Evolutionary conservation across 2,113 vertebrate genomes (phyloP).

Genomic region (Rutilus rutilus): DNA sequence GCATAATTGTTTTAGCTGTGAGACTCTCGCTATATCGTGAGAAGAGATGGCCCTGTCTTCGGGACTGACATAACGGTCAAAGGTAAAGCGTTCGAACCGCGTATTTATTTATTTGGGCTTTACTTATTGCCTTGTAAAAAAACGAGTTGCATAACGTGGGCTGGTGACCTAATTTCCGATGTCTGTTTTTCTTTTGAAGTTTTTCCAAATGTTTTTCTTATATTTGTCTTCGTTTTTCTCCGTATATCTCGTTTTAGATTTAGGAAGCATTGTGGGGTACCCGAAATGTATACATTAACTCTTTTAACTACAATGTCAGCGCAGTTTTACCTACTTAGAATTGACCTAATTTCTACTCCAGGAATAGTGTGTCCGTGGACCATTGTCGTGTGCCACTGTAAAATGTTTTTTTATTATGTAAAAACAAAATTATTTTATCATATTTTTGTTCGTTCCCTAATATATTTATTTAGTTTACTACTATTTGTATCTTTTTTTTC

Average conservation of each 20-base stretch:
- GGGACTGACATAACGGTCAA: constrained; percentile 66
- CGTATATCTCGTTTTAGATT: not conserved
- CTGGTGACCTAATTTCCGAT: constrained; percentile 67
- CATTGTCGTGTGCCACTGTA: not conserved
- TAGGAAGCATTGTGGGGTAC: not conserved
- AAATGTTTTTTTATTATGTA: too few species aligned
- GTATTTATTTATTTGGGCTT: not conserved
- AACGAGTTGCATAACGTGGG: constrained; percentile 65
- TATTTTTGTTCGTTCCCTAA: not conserved
- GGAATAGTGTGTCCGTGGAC: not conserved
- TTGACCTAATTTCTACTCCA: constrained; percentile 55
- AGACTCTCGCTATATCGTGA: not conserved
- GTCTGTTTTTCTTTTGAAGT: not conserved
- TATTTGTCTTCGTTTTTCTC: not conserved
- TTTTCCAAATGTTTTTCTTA: not conserved
- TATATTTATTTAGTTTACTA: too few species aligned
- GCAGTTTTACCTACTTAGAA: constrained; percentile 28
- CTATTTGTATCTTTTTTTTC: not conserved
- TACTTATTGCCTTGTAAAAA: not conserved
- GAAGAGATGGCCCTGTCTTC: constrained; percentile 66
- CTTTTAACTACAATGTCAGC: not conserved
- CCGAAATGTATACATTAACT: not conserved
- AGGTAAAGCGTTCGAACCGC: constrained; percentile 58
- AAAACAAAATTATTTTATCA: not conserved
- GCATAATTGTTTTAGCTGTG: not conserved